phyloP scores from a whole-genome alignment of 2,888 invertebrate genomes.

The Magallana nippona region DNA sequence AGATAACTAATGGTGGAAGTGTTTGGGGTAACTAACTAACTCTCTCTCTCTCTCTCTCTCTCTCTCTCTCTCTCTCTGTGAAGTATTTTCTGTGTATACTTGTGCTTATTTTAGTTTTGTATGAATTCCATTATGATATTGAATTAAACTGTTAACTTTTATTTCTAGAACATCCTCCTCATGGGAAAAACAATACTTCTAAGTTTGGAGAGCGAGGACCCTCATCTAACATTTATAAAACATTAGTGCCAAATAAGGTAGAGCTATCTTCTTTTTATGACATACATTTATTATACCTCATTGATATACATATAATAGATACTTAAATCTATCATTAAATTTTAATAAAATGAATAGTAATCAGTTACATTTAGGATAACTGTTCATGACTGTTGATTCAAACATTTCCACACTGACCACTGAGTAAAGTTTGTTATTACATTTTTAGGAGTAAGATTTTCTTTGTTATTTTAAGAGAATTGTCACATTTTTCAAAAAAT shows the following conservation, averaged over 20 bases:
- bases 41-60: too few species aligned
- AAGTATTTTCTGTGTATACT: too few species aligned
- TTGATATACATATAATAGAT: not conserved
- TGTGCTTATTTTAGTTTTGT: not conserved
- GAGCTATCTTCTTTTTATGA: not conserved
- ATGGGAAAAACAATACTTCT: constrained; percentile 53
- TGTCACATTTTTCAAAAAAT: not conserved
- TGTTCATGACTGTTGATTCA: not conserved
- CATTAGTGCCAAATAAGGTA: constrained; percentile 77
- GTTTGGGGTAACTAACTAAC: constrained; percentile 20
- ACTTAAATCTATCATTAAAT: not conserved
- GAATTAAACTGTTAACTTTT: not conserved
- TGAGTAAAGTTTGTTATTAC: too few species aligned
- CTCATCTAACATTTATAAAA: constrained; percentile 73
- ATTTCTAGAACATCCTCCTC: constrained; percentile 66
- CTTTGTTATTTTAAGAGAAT: too few species aligned
- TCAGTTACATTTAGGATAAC: too few species aligned
- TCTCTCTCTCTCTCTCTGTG: too few species aligned
- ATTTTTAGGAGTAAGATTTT: too few species aligned
- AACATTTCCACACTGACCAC: too few species aligned
- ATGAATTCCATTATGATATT: not conserved
- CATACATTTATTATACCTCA: not conserved
- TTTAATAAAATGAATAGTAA: too few species aligned
- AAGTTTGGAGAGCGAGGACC: constrained; percentile 50
- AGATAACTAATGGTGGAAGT: constrained; percentile 60